Evolutionary conservation across 2,113 vertebrate species (phyloP), one percentile per base, ranked within the genome.

Genomic region (Silurus glanis): DNA sequence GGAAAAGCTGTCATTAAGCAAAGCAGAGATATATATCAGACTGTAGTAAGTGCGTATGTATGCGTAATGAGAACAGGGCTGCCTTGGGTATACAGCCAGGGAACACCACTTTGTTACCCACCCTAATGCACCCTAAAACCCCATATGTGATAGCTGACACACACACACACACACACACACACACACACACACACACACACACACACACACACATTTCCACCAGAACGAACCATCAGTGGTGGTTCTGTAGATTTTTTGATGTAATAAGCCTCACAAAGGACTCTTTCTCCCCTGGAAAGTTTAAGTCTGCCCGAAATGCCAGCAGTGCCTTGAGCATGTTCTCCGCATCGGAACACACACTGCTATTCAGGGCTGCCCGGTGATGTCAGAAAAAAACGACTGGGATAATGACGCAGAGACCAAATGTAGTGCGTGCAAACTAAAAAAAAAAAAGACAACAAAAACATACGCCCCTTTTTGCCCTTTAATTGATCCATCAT

Each of bases 1-100:
- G 85, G 71, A 87, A 87, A 89, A 81, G n/a, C 62, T 85, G 76
- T 66, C 85, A 89, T 87, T 85, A 85, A 58, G 37, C 83, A 69
- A 19, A 17, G n/a, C 49, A 82, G 59, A 86, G 67, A 89, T 82
- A 69, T 89, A 84, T 81, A 86, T 89, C 85, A 89, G 64, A 45
- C 47, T 67, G 13, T 64, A 80, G 61, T 47, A 51, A 51, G 45
- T 59, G 74, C 13, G n/a, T 58, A 62, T 8, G 58, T 83, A 49
- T 86, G 69, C 71, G 56, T 72, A 82, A 49, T 64, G n/a, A 56
- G 71, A 87, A 59, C 47, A 58, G 51, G 2, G 69, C 78, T 80
- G 61, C 78, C 55, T 76, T 76, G 80, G 84, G 87, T 47, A 55
- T 59, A 51, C 21, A 82, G 87, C 80, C 80, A 76, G 61, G 25